phyloP scores from a whole-genome alignment of 2,888 invertebrate genomes.

The Diachrysia chrysitis region DNA sequence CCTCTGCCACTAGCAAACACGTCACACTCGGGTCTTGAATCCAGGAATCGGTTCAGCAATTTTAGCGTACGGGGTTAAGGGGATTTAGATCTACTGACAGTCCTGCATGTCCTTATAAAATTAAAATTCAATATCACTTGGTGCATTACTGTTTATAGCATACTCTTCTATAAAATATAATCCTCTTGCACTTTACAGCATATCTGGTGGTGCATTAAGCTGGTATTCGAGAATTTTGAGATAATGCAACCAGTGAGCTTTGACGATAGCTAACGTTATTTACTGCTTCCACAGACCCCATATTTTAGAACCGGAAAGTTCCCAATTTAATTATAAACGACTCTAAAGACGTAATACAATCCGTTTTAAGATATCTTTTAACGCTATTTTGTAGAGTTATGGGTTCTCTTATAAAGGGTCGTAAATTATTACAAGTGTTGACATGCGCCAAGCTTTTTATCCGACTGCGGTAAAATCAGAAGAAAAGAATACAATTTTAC shows the following conservation, averaged over 20 bases:
- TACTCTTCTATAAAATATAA: too few relatives aligned
- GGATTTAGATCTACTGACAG: too few relatives aligned
- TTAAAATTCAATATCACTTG: too few relatives aligned
- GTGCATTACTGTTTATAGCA: too few relatives aligned
- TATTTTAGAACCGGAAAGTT: conserved; percentile 33
- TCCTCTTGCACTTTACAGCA: conserved; percentile 10
- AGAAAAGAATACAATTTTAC: too few relatives aligned
- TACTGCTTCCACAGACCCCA: conserved; percentile 22
- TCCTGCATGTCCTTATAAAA: too few relatives aligned
- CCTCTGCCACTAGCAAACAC: too few relatives aligned
- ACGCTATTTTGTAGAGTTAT: background rate
- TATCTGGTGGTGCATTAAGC: conserved; percentile 25
- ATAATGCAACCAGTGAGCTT: conserved; percentile 22
- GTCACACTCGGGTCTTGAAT: too few relatives aligned
- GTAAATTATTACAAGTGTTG: background rate
- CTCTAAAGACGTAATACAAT: conserved; percentile 8
- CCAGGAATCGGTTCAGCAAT: too few relatives aligned
- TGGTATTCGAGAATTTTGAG: conserved; percentile 19
- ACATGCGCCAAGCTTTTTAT: background rate
- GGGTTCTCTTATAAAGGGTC: background rate
- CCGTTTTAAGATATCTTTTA: conserved; percentile 7
- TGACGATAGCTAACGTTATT: conserved; percentile 35
- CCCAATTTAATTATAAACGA: conserved; percentile 22
- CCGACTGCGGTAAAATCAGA: background rate
- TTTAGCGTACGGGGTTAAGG: too few relatives aligned